Base-by-base conservation (phyloP, 2,888 invertebrate genomes). In the Pollenia amentaria region DNA sequence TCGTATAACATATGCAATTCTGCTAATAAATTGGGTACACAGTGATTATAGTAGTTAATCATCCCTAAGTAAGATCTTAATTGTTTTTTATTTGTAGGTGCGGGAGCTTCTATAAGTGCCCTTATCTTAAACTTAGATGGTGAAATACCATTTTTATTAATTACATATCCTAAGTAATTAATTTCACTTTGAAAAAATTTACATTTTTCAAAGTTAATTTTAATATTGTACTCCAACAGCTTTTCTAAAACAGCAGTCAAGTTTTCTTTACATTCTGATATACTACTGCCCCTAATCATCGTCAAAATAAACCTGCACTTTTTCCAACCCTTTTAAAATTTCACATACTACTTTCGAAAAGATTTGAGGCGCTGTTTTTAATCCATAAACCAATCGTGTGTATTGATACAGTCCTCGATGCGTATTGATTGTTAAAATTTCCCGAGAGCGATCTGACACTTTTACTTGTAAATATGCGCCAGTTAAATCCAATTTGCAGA, bases 1-100 rank as follows among this genome's bases (percentile, higher is more conserved):
- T 84, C 75, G 64, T 84, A 78, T 53, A 87, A 70, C 11, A 40
- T 11, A 10, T 67, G 18, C 29, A 88, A 46, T 21, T 85, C 80
- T 10, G 82, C 12, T 55, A 87, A 75, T 38, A 83, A 55, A 53
- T 87, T 87, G 18, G 78, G 87, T 40, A 88, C 62, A 57, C 76
- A 88, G 11, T 53, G 51, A 55, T 64, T 42, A 72, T 87, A 88
- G 67, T 75, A 84, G 46, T 87, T 88, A 16, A 88, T 44, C 70
- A 80, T 72, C 12, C 72, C 79, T n/a, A 79, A 48, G 16, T 79
- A 79, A 2, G 79, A 79, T 46, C 53, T 62, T 38, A 70, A 42
- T 18, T 70, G 51, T 1, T n/a, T 53, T 76, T 78, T 78, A 64
- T 73, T 78, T 14, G n/a, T 8, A 16, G 62, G 70, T 1, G 14